Conservation (phyloP, 1,140 invertebrate species). For the Papilio machaon region DNA sequence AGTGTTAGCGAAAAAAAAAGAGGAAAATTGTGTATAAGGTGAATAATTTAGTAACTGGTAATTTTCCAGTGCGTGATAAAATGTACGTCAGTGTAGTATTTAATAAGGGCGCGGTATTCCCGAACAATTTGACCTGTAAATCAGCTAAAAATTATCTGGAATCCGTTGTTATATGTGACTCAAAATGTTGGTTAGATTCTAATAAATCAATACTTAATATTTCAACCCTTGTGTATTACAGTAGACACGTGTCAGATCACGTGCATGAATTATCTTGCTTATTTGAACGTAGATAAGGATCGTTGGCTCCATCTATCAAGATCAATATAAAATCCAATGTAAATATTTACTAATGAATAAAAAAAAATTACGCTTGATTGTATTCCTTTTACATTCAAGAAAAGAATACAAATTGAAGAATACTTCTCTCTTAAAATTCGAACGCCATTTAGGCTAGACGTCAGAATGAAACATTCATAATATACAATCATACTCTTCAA, state of each 20-base stretch:
- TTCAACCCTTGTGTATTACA: background rate
- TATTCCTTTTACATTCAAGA: background rate
- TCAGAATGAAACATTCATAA: too few relatives aligned
- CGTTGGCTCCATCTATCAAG: background rate
- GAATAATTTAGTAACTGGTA: too few relatives aligned
- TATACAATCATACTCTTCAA: too few relatives aligned
- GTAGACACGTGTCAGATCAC: slow-evolving; percentile 8
- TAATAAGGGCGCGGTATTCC: background rate
- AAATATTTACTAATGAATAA: background rate
- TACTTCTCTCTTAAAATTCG: background rate
- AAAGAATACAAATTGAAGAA: background rate
- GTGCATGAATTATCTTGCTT: background rate
- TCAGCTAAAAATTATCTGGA: background rate
- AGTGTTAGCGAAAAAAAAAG: background rate
- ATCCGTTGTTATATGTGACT: background rate
- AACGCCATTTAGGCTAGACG: background rate
- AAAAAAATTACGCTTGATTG: background rate
- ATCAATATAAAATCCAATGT: background rate
- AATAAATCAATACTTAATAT: slow-evolving; percentile 3
- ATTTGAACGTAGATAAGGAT: background rate
- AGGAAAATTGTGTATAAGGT: too few relatives aligned
- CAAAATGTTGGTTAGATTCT: background rate
- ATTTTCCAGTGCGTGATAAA: background rate
- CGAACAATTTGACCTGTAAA: background rate
- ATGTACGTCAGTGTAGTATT: background rate